phyloP scores from a whole-genome alignment of 2,797 vertebrate species.

The Peromyscus attwateri region DNA sequence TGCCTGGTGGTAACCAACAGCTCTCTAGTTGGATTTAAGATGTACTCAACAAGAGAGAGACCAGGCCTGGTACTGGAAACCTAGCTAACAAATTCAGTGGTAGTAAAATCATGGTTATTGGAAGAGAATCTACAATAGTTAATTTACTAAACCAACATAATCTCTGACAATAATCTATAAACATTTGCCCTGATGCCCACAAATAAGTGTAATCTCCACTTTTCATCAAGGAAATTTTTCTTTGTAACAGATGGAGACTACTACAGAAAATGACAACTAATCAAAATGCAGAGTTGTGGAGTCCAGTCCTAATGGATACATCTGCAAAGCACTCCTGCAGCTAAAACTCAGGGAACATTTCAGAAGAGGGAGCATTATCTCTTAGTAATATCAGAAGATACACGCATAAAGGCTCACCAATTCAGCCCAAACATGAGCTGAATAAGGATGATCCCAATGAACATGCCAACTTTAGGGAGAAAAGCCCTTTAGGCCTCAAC shows the following conservation, averaged over 20 bases:
- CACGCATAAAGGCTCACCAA: neutral
- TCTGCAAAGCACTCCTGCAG: neutral
- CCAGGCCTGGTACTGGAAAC: neutral
- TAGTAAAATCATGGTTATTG: neutral
- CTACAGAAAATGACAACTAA: neutral
- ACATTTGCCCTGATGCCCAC: neutral
- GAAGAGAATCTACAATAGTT: neutral
- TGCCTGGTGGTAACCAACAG: neutral
- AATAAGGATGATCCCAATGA: neutral
- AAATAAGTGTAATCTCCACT: neutral
- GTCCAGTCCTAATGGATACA: neutral
- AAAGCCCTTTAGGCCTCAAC: neutral
- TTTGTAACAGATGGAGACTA: neutral
- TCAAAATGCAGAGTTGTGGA: neutral
- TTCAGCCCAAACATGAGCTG: neutral
- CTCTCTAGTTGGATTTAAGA: neutral
- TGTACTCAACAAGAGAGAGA: neutral
- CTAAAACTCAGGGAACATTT: neutral
- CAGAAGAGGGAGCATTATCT: neutral
- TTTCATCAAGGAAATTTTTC: neutral
- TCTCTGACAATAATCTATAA: neutral
- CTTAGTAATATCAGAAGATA: neutral
- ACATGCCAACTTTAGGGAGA: no score
- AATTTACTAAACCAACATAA: neutral
- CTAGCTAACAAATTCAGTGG: neutral